Percentiles rank a stretch among this genome's conserved stretches.
Evolutionary conservation across 2,797 vertebrate species (phyloP).

Genomic region (Coluber constrictor): DNA sequence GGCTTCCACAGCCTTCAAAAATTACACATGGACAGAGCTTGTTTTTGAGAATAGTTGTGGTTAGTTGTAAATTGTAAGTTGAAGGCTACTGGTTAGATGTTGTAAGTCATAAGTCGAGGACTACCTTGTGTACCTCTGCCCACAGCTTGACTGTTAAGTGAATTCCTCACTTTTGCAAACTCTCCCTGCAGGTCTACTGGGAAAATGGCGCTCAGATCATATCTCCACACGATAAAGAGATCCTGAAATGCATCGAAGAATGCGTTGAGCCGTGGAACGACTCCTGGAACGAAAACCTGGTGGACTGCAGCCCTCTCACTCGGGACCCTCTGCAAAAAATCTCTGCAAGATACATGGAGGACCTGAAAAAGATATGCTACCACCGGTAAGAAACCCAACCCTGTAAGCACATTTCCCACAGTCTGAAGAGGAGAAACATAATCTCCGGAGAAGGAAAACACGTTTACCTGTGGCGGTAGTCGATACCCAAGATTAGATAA

Average conservation of each 20-base stretch:
- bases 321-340: slow-evolving; percentile 83
- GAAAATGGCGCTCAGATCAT: slow-evolving; percentile 90
- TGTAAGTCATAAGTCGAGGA: no score
- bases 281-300: slow-evolving; percentile 86
- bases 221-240: slow-evolving; percentile 88
- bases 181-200: slow-evolving; percentile 86
- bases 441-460: neutral
- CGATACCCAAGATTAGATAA: neutral
- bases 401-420: neutral
- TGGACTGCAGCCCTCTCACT: slow-evolving; percentile 76
- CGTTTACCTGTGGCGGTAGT: neutral
- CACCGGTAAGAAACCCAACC: slow-evolving; percentile 75
- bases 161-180: neutral
- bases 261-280: slow-evolving; percentile 86
- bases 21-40: neutral
- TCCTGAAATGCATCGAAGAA: slow-evolving; percentile 85
- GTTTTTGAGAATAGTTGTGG: neutral
- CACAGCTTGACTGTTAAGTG: neutral
- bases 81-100: no score
- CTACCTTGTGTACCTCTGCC: neutral
- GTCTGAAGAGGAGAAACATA: neutral
- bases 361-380: slow-evolving; percentile 84
- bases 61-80: neutral
- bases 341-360: slow-evolving; percentile 84
- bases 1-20: neutral